phyloP scores from a whole-genome alignment of 1,140 invertebrate genomes.

The Bombus haemorrhoidalis region DNA sequence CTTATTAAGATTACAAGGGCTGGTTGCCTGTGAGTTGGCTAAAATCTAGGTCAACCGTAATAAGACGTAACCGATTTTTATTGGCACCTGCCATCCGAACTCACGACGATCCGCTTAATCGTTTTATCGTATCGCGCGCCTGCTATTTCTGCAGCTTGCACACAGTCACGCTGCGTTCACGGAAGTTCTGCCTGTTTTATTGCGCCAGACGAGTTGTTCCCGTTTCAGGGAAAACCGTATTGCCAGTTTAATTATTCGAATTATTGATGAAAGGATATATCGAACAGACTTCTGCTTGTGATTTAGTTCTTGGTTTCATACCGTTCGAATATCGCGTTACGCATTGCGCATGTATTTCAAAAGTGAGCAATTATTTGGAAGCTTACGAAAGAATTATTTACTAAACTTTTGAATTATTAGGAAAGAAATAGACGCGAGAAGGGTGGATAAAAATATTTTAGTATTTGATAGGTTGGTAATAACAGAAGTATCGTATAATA shows the following conservation, averaged over 20 bases:
- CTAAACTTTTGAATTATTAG: background rate
- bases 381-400: background rate
- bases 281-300: no score
- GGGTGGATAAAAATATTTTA: no score
- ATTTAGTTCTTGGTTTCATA: background rate
- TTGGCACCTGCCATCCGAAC: conserved; percentile 56
- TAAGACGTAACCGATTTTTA: conserved; percentile 61
- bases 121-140: conserved; percentile 33
- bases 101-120: conserved; percentile 41
- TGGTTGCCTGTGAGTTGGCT: conserved; percentile 4
- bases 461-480: no score
- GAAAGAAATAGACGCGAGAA: background rate
- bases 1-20: conserved; percentile 54
- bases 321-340: background rate
- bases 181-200: conserved; percentile 18
- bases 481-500: background rate
- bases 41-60: conserved; percentile 55
- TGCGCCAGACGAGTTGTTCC: background rate
- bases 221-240: background rate
- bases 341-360: background rate
- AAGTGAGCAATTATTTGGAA: background rate
- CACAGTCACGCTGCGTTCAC: conserved; percentile 15
- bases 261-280: background rate
- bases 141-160: conserved; percentile 34
- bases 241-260: background rate